Base-by-base conservation (phyloP, 1,140 invertebrate genomes). In the Lordiphosa mommai region DNA sequence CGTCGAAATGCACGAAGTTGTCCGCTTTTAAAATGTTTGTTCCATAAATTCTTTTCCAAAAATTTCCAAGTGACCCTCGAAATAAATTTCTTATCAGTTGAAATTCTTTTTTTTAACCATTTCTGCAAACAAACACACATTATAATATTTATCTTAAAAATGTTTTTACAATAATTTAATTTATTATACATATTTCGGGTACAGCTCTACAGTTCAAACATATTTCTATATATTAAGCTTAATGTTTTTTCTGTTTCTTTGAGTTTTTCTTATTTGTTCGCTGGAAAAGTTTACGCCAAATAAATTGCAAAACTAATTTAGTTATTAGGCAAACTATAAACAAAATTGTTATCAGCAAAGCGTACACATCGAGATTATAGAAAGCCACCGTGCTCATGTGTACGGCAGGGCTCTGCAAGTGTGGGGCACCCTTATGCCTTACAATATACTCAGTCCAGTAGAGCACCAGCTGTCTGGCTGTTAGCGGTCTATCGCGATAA, bases 381-480 rank as follows among this genome's bases (percentile, higher is more conserved):
- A 69, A 68, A 16, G 72, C 50, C 13, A 86, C 41, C 51, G 79
- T 80, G 16, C 17, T 47, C 55, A 89, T 48, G 0, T 73, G 64
- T 23, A 84, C 23, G 1, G 53, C n/a, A 0, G 88, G 86, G 46
- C 60, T 80, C 60, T 77, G 80, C 14, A 91, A 56, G 23, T 90
- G 89, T 0, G 65, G 53, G 8, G 89, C 90, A 4, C 90, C 90
- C 20, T 87, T 74, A 46, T 91, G 89, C 1, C 90, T 59, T 6
- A 90, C 64, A 10, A 91, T 61, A 43, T 91, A 90, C 55, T 91
- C 89, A 0, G 90, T 79, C 85, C 90, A 90, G 32, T 70, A 89
- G 8, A 90, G 59, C 0, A 88, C 90, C 7, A 74, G 72, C n/a
- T 91, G 88, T 4, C 90, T 59, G 3, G 90, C 59, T 0, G 72